Percentiles rank a stretch among this genome's conserved stretches.
These are phyloP conservation scores for Liopterus haemorrhoidalis DNA, from an alignment of 2,888 invertebrate genomes.

Conservation along the genomic window DNA sequence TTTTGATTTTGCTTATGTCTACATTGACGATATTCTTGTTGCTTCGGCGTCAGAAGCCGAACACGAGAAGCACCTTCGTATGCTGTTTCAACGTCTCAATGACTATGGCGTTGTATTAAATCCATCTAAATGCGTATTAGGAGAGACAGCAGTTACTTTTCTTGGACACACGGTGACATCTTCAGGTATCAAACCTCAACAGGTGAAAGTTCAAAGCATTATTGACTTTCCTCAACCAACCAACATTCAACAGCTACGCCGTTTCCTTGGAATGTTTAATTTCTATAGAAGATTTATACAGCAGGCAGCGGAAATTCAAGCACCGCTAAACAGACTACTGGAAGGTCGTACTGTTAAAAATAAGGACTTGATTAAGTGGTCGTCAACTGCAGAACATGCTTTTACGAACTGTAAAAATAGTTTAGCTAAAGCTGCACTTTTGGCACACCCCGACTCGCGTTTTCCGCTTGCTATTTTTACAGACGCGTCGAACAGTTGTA, in stretches of 20 bases:
- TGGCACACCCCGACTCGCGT: conserved; percentile 36
- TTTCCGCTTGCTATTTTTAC: conserved; percentile 34
- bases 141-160: conserved; percentile 22
- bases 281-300: conserved; percentile 25
- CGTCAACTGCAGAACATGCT: conserved; percentile 27
- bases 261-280: conserved; percentile 24
- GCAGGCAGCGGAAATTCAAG: conserved; percentile 18
- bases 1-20: conserved; percentile 22
- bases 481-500: conserved; percentile 39
- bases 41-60: conserved; percentile 27
- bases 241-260: conserved; percentile 20
- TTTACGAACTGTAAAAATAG: conserved; percentile 35
- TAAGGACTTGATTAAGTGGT: conserved; percentile 18
- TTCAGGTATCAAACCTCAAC: conserved; percentile 26
- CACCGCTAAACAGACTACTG: conserved; percentile 19
- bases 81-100: conserved; percentile 26
- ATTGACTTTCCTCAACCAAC: conserved; percentile 18
- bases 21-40: conserved; percentile 32
- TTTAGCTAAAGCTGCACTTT: no score
- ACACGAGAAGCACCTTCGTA: conserved; percentile 23
- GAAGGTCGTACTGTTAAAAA: background rate
- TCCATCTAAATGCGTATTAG: conserved; percentile 29
- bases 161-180: conserved; percentile 25
- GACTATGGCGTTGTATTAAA: conserved; percentile 29
- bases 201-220: conserved; percentile 28